phyloP scores from a whole-genome alignment of 2,888 invertebrate genomes.

The Uropetala carovei region DNA sequence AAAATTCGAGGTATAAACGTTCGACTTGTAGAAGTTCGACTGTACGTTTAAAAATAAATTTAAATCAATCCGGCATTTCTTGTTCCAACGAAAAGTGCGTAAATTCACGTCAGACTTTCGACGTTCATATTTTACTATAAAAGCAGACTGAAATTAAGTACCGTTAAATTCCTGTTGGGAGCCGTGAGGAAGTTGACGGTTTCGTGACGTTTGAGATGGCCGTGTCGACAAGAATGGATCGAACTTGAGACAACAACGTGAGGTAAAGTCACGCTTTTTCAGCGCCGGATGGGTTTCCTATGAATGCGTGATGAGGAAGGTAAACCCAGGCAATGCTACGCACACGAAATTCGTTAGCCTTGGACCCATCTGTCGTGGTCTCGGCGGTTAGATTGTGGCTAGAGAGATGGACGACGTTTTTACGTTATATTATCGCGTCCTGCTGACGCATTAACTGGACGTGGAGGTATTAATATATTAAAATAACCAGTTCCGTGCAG shows the following conservation, averaged over 20 bases:
- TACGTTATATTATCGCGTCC: too few relatives aligned
- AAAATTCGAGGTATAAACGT: too few relatives aligned
- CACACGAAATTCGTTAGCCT: conserved; percentile 8
- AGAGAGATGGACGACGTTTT: neutral
- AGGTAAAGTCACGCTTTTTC: neutral
- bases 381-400: neutral
- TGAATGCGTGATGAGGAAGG: neutral
- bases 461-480: too few relatives aligned
- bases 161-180: neutral
- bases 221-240: neutral
- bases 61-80: too few relatives aligned
- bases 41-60: too few relatives aligned
- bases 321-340: neutral
- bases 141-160: neutral
- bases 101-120: neutral
- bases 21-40: too few relatives aligned
- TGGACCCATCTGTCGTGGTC: neutral
- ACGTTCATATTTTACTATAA: too few relatives aligned
- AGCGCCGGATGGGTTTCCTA: neutral
- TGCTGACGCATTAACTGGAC: too few relatives aligned
- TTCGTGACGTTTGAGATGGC: neutral
- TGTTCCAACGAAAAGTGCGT: neutral
- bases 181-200: neutral
- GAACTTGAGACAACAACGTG: neutral
- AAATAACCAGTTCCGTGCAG: too few relatives aligned